A percentile compares a stretch with the other conserved stretches of the same genome.
These are phyloP conservation scores for Coelogynopora nodosa DNA, from an alignment of 2,888 invertebrate species.

Conservation along the genomic window DNA sequence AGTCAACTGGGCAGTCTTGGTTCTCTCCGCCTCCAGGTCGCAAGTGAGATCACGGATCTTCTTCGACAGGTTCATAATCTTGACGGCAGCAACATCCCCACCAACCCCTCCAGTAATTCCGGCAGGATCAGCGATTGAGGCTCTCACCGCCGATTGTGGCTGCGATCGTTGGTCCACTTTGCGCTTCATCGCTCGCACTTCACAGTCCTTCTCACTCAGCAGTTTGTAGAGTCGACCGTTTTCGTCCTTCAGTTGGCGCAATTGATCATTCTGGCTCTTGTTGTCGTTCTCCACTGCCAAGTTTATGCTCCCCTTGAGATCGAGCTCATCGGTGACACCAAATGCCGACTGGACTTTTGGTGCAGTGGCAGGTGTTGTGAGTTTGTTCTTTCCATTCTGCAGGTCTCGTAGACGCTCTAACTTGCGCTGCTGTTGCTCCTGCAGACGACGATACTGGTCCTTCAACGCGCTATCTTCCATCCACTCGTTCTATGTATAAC, in stretches of 20 bases:
- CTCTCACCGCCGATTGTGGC: slow-evolving; percentile 48
- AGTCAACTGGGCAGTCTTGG: slow-evolving; percentile 54
- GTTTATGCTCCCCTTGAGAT: background rate
- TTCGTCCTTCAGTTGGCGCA: slow-evolving; percentile 57
- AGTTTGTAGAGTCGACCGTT: slow-evolving; percentile 60
- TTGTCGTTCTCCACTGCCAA: no score
- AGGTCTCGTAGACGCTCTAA: slow-evolving; percentile 9
- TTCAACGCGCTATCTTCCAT: background rate
- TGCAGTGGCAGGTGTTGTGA: background rate
- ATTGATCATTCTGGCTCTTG: background rate
- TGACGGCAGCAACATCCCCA: slow-evolving; percentile 55
- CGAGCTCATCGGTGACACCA: slow-evolving; percentile 33
- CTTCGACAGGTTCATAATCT: slow-evolving; percentile 61
- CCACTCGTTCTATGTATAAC: no score
- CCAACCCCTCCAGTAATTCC: slow-evolving; percentile 48
- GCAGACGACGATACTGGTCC: slow-evolving; percentile 8
- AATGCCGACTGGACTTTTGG: background rate
- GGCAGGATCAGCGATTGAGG: slow-evolving; percentile 51
- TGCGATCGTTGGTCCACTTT: slow-evolving; percentile 55
- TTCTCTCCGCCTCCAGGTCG: slow-evolving; percentile 59
- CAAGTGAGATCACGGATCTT: slow-evolving; percentile 59
- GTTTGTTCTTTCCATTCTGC: background rate
- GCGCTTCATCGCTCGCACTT: slow-evolving; percentile 57
- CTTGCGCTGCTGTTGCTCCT: slow-evolving; percentile 38
- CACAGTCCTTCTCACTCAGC: slow-evolving; percentile 60